Evolutionary conservation across 2,797 vertebrate genomes (phyloP).

Genomic region (Gallinago stenura): DNA sequence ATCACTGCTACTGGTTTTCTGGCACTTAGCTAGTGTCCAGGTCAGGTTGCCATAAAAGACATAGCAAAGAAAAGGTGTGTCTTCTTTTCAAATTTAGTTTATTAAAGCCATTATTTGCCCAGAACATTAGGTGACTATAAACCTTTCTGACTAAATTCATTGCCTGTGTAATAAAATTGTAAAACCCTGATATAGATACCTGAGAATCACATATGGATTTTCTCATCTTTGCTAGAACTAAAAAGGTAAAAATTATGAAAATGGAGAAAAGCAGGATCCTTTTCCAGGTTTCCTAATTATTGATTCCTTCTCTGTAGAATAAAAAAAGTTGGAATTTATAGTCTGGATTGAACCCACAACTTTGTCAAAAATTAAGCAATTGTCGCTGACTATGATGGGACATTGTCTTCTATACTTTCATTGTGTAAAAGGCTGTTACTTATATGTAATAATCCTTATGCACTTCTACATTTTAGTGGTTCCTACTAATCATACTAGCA

Average conservation of each 20-base stretch:
- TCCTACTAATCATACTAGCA: background rate
- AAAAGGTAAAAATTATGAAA: background rate
- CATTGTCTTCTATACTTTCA: background rate
- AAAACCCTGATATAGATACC: background rate
- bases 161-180: background rate
- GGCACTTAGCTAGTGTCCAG: conserved; percentile 39
- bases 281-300: background rate
- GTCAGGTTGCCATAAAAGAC: background rate
- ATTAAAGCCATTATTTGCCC: background rate
- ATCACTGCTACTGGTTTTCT: conserved; percentile 37
- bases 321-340: background rate
- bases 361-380: background rate
- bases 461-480: background rate
- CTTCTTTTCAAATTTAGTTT: conserved; percentile 22
- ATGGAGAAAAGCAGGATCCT: background rate
- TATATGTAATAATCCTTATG: background rate
- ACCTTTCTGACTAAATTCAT: background rate
- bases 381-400: background rate
- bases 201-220: background rate
- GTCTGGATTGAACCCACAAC: background rate
- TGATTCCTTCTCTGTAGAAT: background rate
- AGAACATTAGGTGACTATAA: background rate
- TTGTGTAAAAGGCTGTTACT: background rate
- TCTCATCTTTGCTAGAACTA: background rate
- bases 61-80: background rate